Base-by-base conservation (phyloP, 2,888 invertebrate species). In the Hymenopus coronatus region DNA sequence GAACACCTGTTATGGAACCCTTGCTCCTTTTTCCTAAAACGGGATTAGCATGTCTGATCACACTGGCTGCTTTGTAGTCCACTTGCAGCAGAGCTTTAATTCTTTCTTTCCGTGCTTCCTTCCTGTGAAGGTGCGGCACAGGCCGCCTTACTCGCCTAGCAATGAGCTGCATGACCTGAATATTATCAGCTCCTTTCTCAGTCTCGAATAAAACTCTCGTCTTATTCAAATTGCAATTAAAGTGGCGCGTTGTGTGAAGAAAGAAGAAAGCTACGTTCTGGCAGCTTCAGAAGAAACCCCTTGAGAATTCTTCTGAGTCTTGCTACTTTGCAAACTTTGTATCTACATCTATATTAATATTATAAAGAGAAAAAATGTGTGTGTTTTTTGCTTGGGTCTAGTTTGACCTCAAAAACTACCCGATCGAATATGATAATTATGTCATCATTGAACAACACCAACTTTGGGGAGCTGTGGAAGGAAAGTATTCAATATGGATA, bases 31-130 rank as follows among this genome's bases (percentile, higher is more conserved):
- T 40, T 54, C 54, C n/a, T 14, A 15, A 14, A 85, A 54, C 85
- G 54, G 40, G 85, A 85, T 85, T 85, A 54, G 85, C 40, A 54
- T 85, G n/a, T 15, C 85, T 85, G 54, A 85, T 85, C 85, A 54
- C 46, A 54, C 28, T 12, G n/a, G 54, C 85, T 85, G 46, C 85
- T 85, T 85, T 85, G 85, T 28, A 85, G 54, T 40, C 85, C 12
- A 54, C 54, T 54, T 85, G 27, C 85, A 54, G 54, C 15, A n/a
- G 54, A 27, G 54, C 54, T 85, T 85, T 85, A 85, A 85, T 85
- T 85, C 85, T 85, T 85, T 85, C 54, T 25, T 70, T 70, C 54
- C 54, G 15, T 70, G 20, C 54, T 70, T 70, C 54, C 54, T 15
- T 70, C 54, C 54, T 70, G 54, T 70, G 54, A 70, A 70, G 54